Evolutionary conservation across 2,113 vertebrate genomes (phyloP), one percentile per base, ranked within the genome.

Genomic region (Stomatorhinus ivindoensis): DNA sequence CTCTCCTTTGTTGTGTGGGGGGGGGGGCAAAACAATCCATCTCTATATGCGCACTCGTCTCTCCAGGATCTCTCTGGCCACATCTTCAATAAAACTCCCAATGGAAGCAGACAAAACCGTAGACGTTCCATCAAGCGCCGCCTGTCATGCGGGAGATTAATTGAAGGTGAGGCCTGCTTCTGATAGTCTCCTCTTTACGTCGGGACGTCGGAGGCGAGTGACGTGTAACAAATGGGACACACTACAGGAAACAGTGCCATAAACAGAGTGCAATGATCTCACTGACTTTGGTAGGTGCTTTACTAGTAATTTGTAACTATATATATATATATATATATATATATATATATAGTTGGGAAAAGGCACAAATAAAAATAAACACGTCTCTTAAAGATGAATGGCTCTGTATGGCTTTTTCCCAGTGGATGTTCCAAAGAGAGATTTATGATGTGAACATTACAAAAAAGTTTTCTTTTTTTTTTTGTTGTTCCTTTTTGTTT

Each of bases 321-420:
- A 82, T 84, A 39, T 88, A 86, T 90, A 82, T 84, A 39, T 88
- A 86, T 44, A 44, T 44, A 44, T 83, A 87, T 48, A 87, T 11
- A 58, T 83, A 82, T 85, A 85, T 55, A 51, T 53, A 48, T 39
- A 73, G 17, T 51, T 69, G 86, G 65, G 17, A 86, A 44, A 83
- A 90, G 84, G 87, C 76, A 84, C 44, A 90, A 89, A 90, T 87
- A 91, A 88, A 94, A 93, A 94, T 94, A 94, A 94, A 93, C 89
- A 88, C 91, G 92, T 93, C 94, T 92, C 47, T 51, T 82, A 87
- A 92, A 94, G 93, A 96, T 92, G 89, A 95, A 95, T 94, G 88
- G 92, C 90, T 50, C 90, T 47, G 86, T 89, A 3, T 76, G 88
- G 89, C 88, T 91, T 93, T 93, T 92, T 93, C 93, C 94, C 91